Evolutionary conservation across 1,140 invertebrate genomes (phyloP).

Genomic region (Leptinotarsa texana): DNA sequence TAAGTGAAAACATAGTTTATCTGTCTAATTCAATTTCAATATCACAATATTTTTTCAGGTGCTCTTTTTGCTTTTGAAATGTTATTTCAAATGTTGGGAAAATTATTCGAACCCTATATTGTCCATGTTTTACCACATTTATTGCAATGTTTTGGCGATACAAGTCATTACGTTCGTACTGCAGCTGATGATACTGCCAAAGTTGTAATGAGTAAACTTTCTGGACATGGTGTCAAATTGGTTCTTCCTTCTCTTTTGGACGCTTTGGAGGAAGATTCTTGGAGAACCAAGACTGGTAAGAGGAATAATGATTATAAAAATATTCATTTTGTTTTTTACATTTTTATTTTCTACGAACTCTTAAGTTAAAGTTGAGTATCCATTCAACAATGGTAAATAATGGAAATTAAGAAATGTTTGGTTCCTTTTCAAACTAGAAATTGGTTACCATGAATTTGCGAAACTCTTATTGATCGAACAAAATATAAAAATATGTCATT

Average conservation of each 20-base stretch:
- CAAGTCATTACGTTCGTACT: slow-evolving; percentile 85
- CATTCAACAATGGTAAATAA: too few species aligned
- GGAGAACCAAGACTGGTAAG: slow-evolving; percentile 94
- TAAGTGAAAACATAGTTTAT: too few species aligned
- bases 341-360: not conserved
- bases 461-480: too few species aligned
- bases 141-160: slow-evolving; percentile 94
- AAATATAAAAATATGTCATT: too few species aligned
- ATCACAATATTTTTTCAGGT: slow-evolving; percentile 58
- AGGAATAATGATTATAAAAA: not conserved
- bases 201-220: slow-evolving; percentile 95
- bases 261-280: slow-evolving; percentile 96
- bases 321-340: too few species aligned
- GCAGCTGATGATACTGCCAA: slow-evolving; percentile 94
- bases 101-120: slow-evolving; percentile 98
- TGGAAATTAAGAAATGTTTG: too few species aligned
- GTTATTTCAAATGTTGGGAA: slow-evolving; percentile 91
- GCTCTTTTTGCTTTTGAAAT: slow-evolving; percentile 98
- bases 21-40: too few species aligned
- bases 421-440: too few species aligned
- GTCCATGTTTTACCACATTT: slow-evolving; percentile 95
- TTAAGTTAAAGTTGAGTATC: too few species aligned
- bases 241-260: slow-evolving; percentile 88
- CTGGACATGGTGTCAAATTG: slow-evolving; percentile 95
- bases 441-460: too few species aligned